Evolutionary conservation across 2,113 vertebrate species (phyloP).

Genomic region (Urocynchramus pylzowi): DNA sequence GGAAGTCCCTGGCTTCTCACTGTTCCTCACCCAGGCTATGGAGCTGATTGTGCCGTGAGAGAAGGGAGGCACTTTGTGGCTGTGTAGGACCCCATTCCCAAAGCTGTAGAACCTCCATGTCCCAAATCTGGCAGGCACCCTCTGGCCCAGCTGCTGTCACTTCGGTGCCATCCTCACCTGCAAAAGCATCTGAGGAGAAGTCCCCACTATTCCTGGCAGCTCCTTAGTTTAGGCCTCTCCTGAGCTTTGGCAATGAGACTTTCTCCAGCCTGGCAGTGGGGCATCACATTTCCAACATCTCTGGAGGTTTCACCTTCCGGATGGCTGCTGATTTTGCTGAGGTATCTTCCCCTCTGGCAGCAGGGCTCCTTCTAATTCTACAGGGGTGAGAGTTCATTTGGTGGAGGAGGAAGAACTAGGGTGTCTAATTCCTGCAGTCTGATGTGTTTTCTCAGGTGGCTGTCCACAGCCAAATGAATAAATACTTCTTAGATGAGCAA

Average conservation of each 20-base stretch:
- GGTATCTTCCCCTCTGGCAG: background rate
- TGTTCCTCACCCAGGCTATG: background rate
- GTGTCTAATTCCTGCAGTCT: background rate
- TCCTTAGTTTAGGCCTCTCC: background rate
- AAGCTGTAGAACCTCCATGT: fast-evolving
- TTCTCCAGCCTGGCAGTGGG: background rate
- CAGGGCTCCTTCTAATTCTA: background rate
- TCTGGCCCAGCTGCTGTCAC: background rate
- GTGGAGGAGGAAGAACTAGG: background rate
- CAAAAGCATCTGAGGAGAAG: fast-evolving
- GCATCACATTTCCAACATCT: fast-evolving
- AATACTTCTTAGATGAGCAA: background rate
- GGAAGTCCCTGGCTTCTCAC: background rate
- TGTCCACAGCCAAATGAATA: background rate
- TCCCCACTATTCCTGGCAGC: fast-evolving
- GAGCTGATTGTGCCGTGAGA: background rate
- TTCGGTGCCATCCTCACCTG: fast-evolving
- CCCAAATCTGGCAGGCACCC: fast-evolving
- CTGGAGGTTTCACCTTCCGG: background rate
- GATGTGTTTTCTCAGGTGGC: background rate
- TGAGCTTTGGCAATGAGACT: background rate
- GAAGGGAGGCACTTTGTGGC: fast-evolving
- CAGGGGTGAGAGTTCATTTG: background rate
- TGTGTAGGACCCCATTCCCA: fast-evolving
- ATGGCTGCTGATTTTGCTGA: background rate